These are phyloP conservation scores for Microctenopoma steveboyesi DNA, from an alignment of 2,797 vertebrate genomes.

Conservation along the genomic window DNA sequence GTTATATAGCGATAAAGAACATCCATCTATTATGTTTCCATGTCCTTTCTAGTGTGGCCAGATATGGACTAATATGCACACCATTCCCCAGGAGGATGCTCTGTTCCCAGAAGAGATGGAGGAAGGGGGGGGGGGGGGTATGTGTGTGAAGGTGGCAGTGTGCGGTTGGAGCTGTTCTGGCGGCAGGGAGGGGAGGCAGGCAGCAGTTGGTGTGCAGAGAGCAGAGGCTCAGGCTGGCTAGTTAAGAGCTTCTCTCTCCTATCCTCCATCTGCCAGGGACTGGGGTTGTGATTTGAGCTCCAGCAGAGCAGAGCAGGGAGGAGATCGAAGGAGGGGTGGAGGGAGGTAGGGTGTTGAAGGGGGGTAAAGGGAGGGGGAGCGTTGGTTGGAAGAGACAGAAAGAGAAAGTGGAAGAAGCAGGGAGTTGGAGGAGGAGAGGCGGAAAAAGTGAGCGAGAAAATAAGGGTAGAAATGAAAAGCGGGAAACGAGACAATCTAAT, in stretches of 20 bases:
- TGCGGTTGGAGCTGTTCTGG: slow-evolving; percentile 67
- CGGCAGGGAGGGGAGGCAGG: slow-evolving; percentile 76
- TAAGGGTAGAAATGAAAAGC: slow-evolving; percentile 41
- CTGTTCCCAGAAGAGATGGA: slow-evolving; percentile 67
- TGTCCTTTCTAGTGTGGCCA: slow-evolving; percentile 80
- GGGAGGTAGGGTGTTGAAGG: slow-evolving; percentile 10
- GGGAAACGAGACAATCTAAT: slow-evolving; percentile 35
- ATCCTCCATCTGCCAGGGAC: slow-evolving; percentile 86
- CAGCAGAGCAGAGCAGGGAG: slow-evolving; percentile 85
- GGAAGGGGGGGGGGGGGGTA: slow-evolving; percentile 5
- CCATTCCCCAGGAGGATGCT: slow-evolving; percentile 72
- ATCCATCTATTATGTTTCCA: slow-evolving; percentile 74
- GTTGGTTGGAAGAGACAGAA: slow-evolving; percentile 53
- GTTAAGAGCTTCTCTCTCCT: slow-evolving; percentile 83
- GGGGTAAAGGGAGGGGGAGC: slow-evolving; percentile 5
- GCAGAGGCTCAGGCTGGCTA: slow-evolving; percentile 81
- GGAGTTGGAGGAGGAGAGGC: slow-evolving; percentile 45
- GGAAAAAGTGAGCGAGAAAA: slow-evolving; percentile 35
- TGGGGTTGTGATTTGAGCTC: slow-evolving; percentile 84
- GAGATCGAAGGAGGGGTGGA: slow-evolving; percentile 70
- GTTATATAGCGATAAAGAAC: slow-evolving; percentile 67
- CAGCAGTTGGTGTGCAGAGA: slow-evolving; percentile 86
- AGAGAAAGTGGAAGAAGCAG: slow-evolving; percentile 59
- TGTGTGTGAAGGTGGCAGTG: slow-evolving; percentile 45
- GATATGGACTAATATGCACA: slow-evolving; percentile 76